Base-by-base conservation (phyloP, 2,888 invertebrate genomes). In the Glaucopsyche alexis region DNA sequence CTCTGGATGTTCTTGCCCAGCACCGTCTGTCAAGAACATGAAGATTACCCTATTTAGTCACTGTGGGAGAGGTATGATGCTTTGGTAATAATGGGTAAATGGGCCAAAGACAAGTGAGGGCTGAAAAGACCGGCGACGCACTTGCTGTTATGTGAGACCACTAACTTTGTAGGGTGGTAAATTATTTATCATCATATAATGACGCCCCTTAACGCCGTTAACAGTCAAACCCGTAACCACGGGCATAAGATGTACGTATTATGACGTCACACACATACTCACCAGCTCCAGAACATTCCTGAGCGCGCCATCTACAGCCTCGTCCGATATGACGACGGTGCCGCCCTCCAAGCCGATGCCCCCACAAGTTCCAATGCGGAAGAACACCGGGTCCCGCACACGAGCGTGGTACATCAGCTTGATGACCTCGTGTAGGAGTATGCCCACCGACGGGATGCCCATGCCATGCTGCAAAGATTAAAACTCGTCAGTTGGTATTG, bases 381-480 rank as follows among this genome's bases (percentile, higher is more conserved):
- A 96, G 94, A 99, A 98, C 74, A 98, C 94, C 0, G 99, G 98
- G 87, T 98, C 97, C 76, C 90, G 87, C 29, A 91, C 90, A 84
- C 95, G 96, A 60, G 99, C 98, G 87, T 98, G 97, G 88, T 97
- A 96, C 96, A 99, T 97, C 81, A 99, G 93, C 91, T 99, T 99
- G 84, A 99, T 98, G 76, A 98, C 94, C 93, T 99, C 99, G 87
- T 99, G 98, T 74, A 99, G 95, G 73, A 99, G 94, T 79, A 99
- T 99, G 72, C 98, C 97, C 73, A 99, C 95, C 0, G 99, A 99
- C 7, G 99, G 98, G 73, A 98, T 96, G 7, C 99, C 99, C 97
- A 99, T 99, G 74, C 99, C 99, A 85, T 99, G 99, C 98, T 98
- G 91, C 1, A 85, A 83, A 72, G n/a, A 52, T 29, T 13, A 16